phyloP scores from a whole-genome alignment of 2,797 vertebrate species.

The Sebastes nivosus region DNA sequence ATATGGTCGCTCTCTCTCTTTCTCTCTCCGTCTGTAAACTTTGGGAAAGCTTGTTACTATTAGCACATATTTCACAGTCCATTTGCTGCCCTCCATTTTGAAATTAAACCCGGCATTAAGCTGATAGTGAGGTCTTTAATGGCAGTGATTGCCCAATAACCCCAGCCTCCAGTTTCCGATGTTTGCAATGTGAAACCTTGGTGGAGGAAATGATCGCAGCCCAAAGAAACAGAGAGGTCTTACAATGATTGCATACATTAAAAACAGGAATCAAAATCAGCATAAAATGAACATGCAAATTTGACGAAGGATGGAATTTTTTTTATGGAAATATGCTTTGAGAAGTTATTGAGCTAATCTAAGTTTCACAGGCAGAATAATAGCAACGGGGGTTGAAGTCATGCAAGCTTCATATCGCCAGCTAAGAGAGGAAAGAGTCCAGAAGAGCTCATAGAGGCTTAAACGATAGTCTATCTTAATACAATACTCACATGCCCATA shows the following conservation, averaged over 20 bases:
- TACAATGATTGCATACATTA: background rate
- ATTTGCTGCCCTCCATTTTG: slow-evolving; percentile 85
- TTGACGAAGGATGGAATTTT: background rate
- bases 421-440: background rate
- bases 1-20: slow-evolving; percentile 45
- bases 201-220: slow-evolving; percentile 17
- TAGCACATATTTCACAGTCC: slow-evolving; percentile 88
- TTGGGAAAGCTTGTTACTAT: slow-evolving; percentile 85
- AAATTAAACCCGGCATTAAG: slow-evolving; percentile 76
- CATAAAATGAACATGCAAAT: background rate
- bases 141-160: slow-evolving; percentile 66
- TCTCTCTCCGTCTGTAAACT: slow-evolving; percentile 65
- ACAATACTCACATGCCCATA: background rate
- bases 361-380: slow-evolving; percentile 1
- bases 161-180: slow-evolving; percentile 49
- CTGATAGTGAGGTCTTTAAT: slow-evolving; percentile 71
- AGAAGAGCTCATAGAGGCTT: background rate
- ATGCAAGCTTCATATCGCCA: background rate
- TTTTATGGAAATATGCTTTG: background rate
- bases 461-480: background rate
- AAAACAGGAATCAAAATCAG: background rate
- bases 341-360: background rate
- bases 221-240: background rate
- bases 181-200: slow-evolving; percentile 42
- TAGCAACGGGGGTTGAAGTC: background rate